Evolutionary conservation across 2,888 invertebrate genomes (phyloP), one percentile per base, ranked within the genome.

Genomic region (Tetanocera ferruginea): DNA sequence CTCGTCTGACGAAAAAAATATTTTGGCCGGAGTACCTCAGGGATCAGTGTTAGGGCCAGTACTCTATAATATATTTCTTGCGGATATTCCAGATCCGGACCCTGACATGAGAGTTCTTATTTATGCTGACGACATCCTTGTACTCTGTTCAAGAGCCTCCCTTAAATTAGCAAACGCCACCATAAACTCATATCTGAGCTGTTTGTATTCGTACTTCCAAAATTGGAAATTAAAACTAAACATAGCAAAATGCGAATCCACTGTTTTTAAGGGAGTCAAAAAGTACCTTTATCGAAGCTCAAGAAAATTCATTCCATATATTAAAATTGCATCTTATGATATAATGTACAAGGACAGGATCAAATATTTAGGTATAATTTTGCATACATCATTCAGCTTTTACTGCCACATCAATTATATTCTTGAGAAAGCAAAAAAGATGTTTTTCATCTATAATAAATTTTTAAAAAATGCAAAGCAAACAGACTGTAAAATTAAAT

Each of bases 41-140:
- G 71, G 55, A 6, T 71, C 71, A 2, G 11, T 71, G 6, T 34
- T 71, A 34, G 71, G 71, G 5, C 71, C 71, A 17, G 25, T 23
- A 5, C 49, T 69, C 3, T 69, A 69, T 43, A 69, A 69, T 14
- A n/a, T 51, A 23, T 69, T 23, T 55, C 9, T 71, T 11, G 52
- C 71, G 8, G 71, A 71, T 23, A n/a, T 71, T 31, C 52, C 55
- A n/a, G 9, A 71, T 31, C 55, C 71, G 6, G 49, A n/a, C n/a
- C n/a, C 57, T n/a, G n/a, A 57, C n/a, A 57, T 57, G 57, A 6
- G 14, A 14, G 49, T 49, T 49, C 14, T 49, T 9, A 49, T 49
- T 49, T 49, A 49, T 14, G 49, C 57, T n/a, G 57, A 57, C 23
- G 57, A 57, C 57, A 57, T 57, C 8, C 23, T 57, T 14, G 8